A percentile compares a stretch with the other conserved stretches of the same genome.
Evolutionary conservation across 2,113 vertebrate genomes (phyloP).

Genomic region (Mastomys coucha): DNA sequence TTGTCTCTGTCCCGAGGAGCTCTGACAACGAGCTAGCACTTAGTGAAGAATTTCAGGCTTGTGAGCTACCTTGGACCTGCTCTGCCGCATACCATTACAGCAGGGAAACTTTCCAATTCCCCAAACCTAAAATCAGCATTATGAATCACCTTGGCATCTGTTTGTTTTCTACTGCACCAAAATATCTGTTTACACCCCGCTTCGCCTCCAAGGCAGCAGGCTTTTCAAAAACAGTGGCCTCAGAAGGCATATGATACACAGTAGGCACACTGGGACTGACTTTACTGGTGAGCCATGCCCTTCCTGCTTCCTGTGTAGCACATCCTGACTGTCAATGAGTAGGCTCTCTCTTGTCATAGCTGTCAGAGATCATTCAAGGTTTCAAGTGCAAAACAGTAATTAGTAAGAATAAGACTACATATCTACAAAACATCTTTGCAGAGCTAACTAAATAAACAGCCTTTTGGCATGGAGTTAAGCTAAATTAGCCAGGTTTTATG

Average conservation of each 20-base stretch:
- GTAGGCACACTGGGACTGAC: neutral
- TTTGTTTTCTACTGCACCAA: constrained; percentile 8
- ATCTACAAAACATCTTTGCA: constrained; percentile 45
- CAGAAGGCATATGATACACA: neutral
- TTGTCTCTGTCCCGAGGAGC: neutral
- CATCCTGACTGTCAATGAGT: neutral
- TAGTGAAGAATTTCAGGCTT: constrained; percentile 4
- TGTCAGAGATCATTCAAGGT: neutral
- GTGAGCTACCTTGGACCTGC: neutral
- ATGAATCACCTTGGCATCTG: constrained; percentile 4
- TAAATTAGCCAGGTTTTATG: constrained; percentile 23
- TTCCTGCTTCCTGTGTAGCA: neutral
- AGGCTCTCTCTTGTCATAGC: neutral
- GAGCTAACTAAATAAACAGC: constrained; percentile 16
- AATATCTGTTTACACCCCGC: neutral
- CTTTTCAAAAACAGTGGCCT: neutral
- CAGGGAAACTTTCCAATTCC: neutral
- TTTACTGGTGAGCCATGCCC: neutral
- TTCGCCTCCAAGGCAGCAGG: neutral
- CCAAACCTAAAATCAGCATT: neutral
- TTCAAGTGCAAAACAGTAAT: constrained; percentile 48
- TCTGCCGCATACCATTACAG: neutral
- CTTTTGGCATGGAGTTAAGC: constrained; percentile 15
- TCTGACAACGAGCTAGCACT: neutral
- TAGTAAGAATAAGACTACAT: constrained; percentile 31